phyloP scores from a whole-genome alignment of 2,797 vertebrate species.

The Poeciliopsis paucimaculata region DNA sequence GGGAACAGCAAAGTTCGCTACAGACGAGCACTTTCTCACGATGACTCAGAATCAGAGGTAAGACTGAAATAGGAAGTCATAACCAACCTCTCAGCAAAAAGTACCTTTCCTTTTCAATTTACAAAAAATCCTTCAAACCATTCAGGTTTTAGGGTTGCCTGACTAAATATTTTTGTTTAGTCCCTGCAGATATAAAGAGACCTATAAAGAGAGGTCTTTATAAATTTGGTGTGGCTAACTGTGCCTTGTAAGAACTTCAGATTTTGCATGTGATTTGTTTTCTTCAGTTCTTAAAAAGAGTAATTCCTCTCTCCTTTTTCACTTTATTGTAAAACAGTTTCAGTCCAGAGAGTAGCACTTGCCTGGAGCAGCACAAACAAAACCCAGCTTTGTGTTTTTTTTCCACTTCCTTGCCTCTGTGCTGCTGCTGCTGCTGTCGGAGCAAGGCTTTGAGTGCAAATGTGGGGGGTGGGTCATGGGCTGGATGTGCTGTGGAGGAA shows the following conservation, averaged over 20 bases:
- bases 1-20: constrained; percentile 95
- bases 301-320: not conserved
- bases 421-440: not conserved
- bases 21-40: constrained; percentile 93
- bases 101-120: not conserved
- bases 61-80: constrained; percentile 29
- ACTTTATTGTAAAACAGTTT: not conserved
- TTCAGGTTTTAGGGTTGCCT: too few relatives aligned
- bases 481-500: not conserved
- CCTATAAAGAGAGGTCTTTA: not conserved
- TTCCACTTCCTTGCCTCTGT: not conserved
- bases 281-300: too few relatives aligned
- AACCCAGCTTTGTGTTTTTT: not conserved
- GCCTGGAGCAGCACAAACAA: not conserved
- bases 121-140: not conserved
- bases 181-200: not conserved
- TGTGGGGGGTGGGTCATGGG: not conserved
- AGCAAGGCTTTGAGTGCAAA: not conserved
- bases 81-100: not conserved
- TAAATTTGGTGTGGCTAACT: not conserved
- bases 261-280: not conserved
- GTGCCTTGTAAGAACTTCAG: not conserved
- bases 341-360: not conserved
- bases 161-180: not conserved
- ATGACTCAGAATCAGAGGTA: constrained; percentile 98